Percentiles rank a stretch among this genome's conserved stretches.
Evolutionary conservation across 1,140 invertebrate genomes (phyloP).

Genomic region (Brachionus koreanus): DNA sequence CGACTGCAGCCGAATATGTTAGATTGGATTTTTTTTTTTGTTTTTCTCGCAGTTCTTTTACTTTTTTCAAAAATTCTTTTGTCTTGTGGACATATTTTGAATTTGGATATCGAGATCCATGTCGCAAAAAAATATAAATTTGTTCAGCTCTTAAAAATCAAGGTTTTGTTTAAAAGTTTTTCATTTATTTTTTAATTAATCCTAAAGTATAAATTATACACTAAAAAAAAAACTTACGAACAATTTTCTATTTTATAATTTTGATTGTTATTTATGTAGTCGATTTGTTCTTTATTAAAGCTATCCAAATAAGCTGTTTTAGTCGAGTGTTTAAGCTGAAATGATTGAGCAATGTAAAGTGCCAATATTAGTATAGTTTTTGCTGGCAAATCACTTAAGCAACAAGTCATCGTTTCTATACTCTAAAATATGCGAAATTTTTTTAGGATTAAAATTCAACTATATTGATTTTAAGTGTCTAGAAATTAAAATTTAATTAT

Average conservation of each 20-base stretch:
- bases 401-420: slow-evolving; percentile 18
- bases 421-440: background rate
- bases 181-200: background rate
- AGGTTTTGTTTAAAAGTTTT: background rate
- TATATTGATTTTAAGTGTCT: slow-evolving; percentile 23
- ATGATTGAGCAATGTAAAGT: background rate
- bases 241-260: slow-evolving; percentile 40
- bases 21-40: background rate
- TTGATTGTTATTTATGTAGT: slow-evolving; percentile 13
- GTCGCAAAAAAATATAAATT: slow-evolving; percentile 35
- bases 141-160: slow-evolving; percentile 8
- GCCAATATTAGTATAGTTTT: background rate
- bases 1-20: background rate
- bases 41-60: background rate
- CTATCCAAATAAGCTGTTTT: slow-evolving; percentile 43
- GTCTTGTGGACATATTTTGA: slow-evolving; percentile 5
- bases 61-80: background rate
- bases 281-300: slow-evolving; percentile 30
- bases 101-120: slow-evolving; percentile 38
- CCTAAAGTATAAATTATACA: background rate
- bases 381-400: slow-evolving; percentile 10
- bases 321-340: slow-evolving; percentile 25
- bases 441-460: background rate
- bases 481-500: background rate
- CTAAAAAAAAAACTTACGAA: slow-evolving; percentile 12